Conservation (phyloP, 2,888 invertebrate genomes). For the Clitarchus hookeri region DNA sequence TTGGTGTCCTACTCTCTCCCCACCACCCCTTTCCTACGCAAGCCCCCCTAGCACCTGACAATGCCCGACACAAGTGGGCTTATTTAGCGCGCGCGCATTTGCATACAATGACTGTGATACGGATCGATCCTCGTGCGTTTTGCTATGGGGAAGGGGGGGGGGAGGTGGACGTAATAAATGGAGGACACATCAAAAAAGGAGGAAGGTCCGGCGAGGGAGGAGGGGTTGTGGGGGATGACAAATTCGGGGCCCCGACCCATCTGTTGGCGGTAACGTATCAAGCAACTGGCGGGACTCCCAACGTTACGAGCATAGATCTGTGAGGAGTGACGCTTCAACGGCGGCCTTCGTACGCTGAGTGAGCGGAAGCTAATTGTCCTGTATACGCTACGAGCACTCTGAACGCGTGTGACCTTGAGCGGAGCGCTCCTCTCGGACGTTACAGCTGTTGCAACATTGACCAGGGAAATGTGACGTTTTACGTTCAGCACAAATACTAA, state of each 20-base stretch:
- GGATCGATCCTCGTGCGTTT: background rate
- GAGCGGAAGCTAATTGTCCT: too few species aligned
- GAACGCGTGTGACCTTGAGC: too few species aligned
- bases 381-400: too few species aligned
- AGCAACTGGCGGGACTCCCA: background rate
- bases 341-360: too few species aligned
- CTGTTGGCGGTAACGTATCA: background rate
- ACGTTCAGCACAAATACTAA: too few species aligned
- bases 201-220: background rate
- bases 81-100: conserved; percentile 14
- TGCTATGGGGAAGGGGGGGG: background rate
- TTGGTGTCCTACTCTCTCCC: background rate
- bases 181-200: background rate
- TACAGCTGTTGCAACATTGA: too few species aligned
- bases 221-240: background rate
- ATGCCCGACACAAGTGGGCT: conserved; percentile 8
- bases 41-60: background rate
- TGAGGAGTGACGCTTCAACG: too few species aligned
- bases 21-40: background rate
- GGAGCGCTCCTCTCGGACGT: too few species aligned
- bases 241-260: background rate
- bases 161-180: background rate
- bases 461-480: too few species aligned
- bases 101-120: background rate
- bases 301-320: too few species aligned